Percentiles rank a stretch among this genome's conserved stretches.
These are phyloP conservation scores for Oryzias woworae DNA, from an alignment of 2,113 vertebrate genomes.

Conservation along the genomic window DNA sequence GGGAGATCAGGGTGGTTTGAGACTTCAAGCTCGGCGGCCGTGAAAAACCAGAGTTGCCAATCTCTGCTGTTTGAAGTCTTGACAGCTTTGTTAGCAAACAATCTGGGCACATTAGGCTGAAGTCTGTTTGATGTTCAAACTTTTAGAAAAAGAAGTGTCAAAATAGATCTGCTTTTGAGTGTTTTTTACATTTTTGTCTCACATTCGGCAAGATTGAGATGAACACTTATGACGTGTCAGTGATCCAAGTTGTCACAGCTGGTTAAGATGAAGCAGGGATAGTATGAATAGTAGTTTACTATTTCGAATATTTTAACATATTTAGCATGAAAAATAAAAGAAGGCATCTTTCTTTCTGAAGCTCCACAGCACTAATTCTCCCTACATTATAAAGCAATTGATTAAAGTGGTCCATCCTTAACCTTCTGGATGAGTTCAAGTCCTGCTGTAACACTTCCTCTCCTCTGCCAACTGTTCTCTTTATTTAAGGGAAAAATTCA, in stretches of 20 bases:
- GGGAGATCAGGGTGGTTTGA: slow-evolving; percentile 63
- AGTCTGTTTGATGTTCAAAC: slow-evolving; percentile 68
- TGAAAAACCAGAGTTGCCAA: slow-evolving; percentile 63
- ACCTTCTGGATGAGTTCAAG: slow-evolving; percentile 54
- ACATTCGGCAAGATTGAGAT: slow-evolving; percentile 47
- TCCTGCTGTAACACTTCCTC: slow-evolving; percentile 58
- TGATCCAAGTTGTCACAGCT: slow-evolving; percentile 51
- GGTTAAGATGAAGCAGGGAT: slow-evolving; percentile 45
- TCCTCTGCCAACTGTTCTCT: slow-evolving; percentile 44
- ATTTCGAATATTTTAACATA: slow-evolving; percentile 54
- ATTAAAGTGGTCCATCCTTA: slow-evolving; percentile 64
- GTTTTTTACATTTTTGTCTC: slow-evolving; percentile 21
- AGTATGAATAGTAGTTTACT: slow-evolving; percentile 48
- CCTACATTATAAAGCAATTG: slow-evolving; percentile 40
- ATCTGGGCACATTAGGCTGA: slow-evolving; percentile 66
- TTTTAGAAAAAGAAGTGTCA: slow-evolving; percentile 52
- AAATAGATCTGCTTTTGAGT: slow-evolving; percentile 45
- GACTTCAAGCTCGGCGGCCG: slow-evolving; percentile 55
- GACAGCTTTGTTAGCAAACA: slow-evolving; percentile 76
- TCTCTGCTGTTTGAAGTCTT: slow-evolving; percentile 73
- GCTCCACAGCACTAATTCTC: slow-evolving; percentile 18
- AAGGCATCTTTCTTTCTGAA: slow-evolving; percentile 19
- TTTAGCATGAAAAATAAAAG: slow-evolving; percentile 28
- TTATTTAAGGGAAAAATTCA: slow-evolving; percentile 62
- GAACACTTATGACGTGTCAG: slow-evolving; percentile 37